Evolutionary conservation across 37 sponge, comb jelly and placozoan genomes (phyloP).

Genomic region (Aphrocallistes beatrix): DNA sequence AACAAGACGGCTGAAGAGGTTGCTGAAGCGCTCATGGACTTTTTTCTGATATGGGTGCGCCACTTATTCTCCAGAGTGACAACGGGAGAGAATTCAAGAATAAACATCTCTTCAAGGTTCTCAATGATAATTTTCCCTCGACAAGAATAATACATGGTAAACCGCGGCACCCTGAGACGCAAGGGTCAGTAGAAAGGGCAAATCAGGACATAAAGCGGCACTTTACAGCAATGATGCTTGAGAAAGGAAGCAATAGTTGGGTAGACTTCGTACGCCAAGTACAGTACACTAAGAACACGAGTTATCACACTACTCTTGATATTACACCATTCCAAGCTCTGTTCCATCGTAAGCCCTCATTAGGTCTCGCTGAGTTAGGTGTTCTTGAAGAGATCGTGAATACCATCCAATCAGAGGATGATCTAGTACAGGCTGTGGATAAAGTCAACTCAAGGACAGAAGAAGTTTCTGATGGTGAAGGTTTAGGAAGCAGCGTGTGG

Average conservation of each 20-base stretch:
- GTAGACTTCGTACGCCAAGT: not conserved
- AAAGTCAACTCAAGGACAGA: too few species aligned
- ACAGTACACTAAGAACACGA: not conserved
- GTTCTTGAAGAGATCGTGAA: too few species aligned
- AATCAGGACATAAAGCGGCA: not conserved
- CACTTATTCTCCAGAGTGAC: too few species aligned
- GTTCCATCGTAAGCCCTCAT: not conserved
- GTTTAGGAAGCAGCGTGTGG: too few species aligned
- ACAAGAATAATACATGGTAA: not conserved
- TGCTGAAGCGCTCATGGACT: not conserved
- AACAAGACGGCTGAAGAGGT: not conserved
- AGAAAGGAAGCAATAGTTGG: not conserved
- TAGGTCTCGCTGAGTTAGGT: not conserved
- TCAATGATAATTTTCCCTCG: not conserved
- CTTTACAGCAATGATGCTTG: not conserved
- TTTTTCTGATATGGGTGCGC: too few species aligned
- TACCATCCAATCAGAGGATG: too few species aligned
- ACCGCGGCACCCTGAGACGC: not conserved
- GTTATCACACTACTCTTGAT: not conserved
- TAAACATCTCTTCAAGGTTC: not conserved
- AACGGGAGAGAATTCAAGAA: constrained; percentile 8
- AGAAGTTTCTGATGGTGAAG: too few species aligned
- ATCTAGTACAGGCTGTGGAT: too few species aligned
- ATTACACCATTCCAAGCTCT: not conserved
- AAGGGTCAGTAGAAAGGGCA: not conserved